Base-by-base conservation (phyloP, 1,140 invertebrate species). In the Pteromalus puparum region DNA sequence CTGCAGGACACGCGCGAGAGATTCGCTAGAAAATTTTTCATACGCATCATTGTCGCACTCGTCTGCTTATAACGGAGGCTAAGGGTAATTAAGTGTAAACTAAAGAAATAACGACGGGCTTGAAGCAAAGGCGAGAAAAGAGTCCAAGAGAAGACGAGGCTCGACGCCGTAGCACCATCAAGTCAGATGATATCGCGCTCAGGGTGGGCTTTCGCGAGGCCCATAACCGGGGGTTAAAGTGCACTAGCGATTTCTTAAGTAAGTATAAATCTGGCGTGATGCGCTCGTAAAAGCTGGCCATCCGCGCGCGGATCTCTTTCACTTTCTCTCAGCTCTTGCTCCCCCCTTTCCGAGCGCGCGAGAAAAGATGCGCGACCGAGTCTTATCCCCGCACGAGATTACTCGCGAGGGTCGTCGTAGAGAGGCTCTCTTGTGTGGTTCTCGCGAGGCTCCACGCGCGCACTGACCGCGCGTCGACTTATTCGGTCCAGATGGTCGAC, bases 231-330 rank as follows among this genome's bases (percentile, higher is more conserved):
- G 72, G 73, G 61, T 86, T 70, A 73, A 82, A 86, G 84, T 80
- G 83, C 79, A 80, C 85, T 90, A 88, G 89, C 88, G 89, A 87
- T 89, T 90, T 88, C 85, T 88, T 90, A 90, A 90, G 89, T 90
- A 90, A 90, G 89, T 90, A 90, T 89, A 90, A 91, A 90, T 90
- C 90, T 88, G 89, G 87, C 61, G 87, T 90, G 89, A 90, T 90
- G 88, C 86, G 87, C 86, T 90, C 89, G 88, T 91, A 91, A 91
- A 91, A 88, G 87, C 85, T 73, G 75, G n/a, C 86, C 79, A 84
- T 85, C 78, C 77, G 78, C 48, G 82, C 26, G 24, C 70, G 77
- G 21, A 73, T 38, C 61, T 80, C 38, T 75, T 42, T 75, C 70
- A 73, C 26, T 73, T 61, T 70, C 61, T 79, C 42, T 12, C n/a